Evolutionary conservation across 2,797 vertebrate genomes (phyloP).

Genomic region (Phalloptychus januarius): DNA sequence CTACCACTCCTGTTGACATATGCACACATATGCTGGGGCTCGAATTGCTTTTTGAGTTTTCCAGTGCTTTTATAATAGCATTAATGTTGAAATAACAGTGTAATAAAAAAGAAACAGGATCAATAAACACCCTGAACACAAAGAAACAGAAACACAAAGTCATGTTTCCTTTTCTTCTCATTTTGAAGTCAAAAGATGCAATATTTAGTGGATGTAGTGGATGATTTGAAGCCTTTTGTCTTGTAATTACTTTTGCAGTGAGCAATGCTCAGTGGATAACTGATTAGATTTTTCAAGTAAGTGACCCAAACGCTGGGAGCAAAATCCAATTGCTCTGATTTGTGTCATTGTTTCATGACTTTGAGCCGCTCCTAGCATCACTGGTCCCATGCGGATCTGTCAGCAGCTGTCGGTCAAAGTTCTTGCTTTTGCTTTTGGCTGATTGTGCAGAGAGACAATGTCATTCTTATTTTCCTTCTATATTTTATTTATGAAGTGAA

Average conservation of each 20-base stretch:
- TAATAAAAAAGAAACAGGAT: conserved; percentile 8
- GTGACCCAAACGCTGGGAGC: neutral
- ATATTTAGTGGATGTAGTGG: neutral
- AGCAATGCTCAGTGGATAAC: neutral
- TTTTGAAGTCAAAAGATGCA: conserved; percentile 8
- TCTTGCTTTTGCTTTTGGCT: neutral
- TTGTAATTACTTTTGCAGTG: conserved; percentile 13
- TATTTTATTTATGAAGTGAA: neutral
- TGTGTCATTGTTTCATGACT: neutral
- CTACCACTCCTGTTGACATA: too few species aligned
- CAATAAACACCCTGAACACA: conserved; percentile 14
- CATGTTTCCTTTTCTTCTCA: neutral
- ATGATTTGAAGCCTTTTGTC: conserved; percentile 20
- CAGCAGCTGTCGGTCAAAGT: neutral
- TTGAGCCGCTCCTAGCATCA: conserved; percentile 1
- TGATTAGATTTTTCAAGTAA: conserved; percentile 16
- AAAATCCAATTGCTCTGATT: neutral
- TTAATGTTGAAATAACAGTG: conserved; percentile 18
- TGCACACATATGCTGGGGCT: neutral
- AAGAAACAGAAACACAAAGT: neutral
- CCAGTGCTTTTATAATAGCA: conserved; percentile 7
- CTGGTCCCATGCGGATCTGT: conserved; percentile 12
- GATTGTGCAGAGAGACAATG: neutral
- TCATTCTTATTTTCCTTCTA: neutral
- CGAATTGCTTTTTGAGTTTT: conserved; percentile 27